phyloP scores from a whole-genome alignment of 1,140 invertebrate species.

The Argopecten irradians region DNA sequence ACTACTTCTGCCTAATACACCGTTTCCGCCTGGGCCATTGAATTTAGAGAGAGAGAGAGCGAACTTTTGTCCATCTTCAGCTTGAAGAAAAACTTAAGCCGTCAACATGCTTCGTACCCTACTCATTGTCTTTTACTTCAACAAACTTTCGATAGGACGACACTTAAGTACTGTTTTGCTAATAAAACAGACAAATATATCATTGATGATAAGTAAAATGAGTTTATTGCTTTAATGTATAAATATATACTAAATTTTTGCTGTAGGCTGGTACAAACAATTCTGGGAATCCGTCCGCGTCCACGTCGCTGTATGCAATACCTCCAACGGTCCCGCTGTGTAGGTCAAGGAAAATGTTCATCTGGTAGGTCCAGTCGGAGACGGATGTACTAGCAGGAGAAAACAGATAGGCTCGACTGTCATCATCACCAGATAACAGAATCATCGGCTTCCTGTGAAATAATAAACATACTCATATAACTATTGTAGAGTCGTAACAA shows the following conservation, averaged over 20 bases:
- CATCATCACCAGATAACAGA: conserved; percentile 75
- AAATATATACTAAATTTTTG: conserved; percentile 68
- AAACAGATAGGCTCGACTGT: conserved; percentile 73
- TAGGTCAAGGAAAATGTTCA: conserved; percentile 55
- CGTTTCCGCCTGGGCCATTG: too few relatives aligned
- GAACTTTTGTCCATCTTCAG: too few relatives aligned
- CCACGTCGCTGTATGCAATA: conserved; percentile 71
- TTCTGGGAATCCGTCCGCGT: conserved; percentile 75
- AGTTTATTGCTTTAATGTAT: conserved; percentile 65
- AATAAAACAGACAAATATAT: too few relatives aligned
- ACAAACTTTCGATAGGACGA: too few relatives aligned
- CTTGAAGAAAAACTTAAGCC: too few relatives aligned
- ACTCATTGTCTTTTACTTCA: too few relatives aligned
- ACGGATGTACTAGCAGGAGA: conserved; percentile 62
- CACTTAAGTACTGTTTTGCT: too few relatives aligned
- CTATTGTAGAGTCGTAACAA: too few relatives aligned
- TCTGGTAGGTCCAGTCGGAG: conserved; percentile 72
- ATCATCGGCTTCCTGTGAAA: conserved; percentile 67
- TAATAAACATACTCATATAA: background rate
- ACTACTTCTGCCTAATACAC: too few relatives aligned
- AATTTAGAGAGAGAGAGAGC: too few relatives aligned
- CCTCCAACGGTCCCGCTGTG: conserved; percentile 61
- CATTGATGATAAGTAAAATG: background rate
- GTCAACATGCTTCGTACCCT: too few relatives aligned
- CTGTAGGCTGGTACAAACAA: conserved; percentile 73